phyloP scores from a whole-genome alignment of 2,888 invertebrate genomes.

The Synanthedon vespiformis region DNA sequence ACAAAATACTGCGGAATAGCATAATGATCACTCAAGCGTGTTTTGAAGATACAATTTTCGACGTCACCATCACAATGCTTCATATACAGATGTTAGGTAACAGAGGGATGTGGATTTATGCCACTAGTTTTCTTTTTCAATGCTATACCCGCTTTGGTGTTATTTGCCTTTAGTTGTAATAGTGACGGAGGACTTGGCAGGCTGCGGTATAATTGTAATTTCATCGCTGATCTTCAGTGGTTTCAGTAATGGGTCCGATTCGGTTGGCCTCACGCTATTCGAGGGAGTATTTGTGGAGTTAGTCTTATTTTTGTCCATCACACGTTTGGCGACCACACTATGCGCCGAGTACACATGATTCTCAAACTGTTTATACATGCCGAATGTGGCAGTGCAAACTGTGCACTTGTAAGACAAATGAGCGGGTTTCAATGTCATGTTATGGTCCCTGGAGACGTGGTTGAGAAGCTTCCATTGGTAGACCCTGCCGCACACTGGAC shows the following conservation, averaged over 20 bases:
- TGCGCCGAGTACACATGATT: conserved; percentile 96
- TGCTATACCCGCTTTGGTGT: conserved; percentile 19
- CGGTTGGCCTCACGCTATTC: conserved; percentile 20
- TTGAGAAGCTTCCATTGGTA: conserved; percentile 85
- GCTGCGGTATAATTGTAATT: conserved; percentile 92
- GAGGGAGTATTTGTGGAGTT: conserved; percentile 8
- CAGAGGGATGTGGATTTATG: background rate
- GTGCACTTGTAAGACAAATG: conserved; percentile 96
- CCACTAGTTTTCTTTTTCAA: background rate
- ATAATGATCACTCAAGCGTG: conserved; percentile 27
- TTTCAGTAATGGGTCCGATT: conserved; percentile 78
- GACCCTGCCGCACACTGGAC: conserved; percentile 95
- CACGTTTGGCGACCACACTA: conserved; percentile 89
- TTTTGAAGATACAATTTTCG: conserved; percentile 18
- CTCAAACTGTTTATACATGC: conserved; percentile 96
- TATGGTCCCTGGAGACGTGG: conserved; percentile 93
- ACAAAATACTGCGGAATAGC: conserved; percentile 58
- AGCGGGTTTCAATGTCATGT: conserved; percentile 92
- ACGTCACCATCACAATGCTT: too few species aligned
- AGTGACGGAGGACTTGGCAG: conserved; percentile 70
- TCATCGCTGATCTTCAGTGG: conserved; percentile 92
- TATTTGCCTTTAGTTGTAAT: conserved; percentile 64
- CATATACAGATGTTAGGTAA: too few species aligned
- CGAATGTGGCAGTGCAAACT: conserved; percentile 94
- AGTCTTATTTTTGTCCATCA: conserved; percentile 81